Evolutionary conservation across 35 echinoderm and acorn worm species (phyloP).

Genomic region (Strongylocentrotus purpuratus): DNA sequence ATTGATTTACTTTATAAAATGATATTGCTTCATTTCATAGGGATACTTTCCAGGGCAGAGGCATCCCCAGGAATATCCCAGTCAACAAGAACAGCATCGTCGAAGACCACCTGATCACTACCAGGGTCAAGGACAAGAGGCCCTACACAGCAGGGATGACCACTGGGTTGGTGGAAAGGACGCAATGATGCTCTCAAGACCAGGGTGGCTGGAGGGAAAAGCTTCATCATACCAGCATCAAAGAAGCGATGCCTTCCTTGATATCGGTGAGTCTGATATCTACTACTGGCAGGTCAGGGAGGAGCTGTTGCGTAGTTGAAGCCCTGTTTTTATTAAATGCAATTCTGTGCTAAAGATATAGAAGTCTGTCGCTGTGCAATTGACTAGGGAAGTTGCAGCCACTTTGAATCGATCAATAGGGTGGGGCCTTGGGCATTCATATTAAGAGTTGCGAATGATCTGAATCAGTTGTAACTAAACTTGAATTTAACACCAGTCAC

Average conservation of each 20-base stretch:
- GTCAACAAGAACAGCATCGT: background rate
- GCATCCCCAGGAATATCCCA: background rate
- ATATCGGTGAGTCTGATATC: background rate
- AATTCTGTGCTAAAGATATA: too few species aligned
- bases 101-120: background rate
- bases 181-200: background rate
- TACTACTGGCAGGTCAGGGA: too few species aligned
- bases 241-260: background rate
- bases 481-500: too few species aligned
- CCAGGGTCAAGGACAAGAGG: background rate
- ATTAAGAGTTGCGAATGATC: too few species aligned
- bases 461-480: too few species aligned
- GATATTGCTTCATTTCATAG: background rate
- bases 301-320: too few species aligned
- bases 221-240: background rate
- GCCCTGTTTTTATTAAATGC: too few species aligned
- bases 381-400: too few species aligned
- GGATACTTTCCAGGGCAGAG: background rate
- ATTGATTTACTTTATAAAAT: too few species aligned
- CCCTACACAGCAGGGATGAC: background rate
- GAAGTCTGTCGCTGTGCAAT: too few species aligned
- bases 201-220: background rate
- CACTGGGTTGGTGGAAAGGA: background rate
- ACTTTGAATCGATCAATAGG: too few species aligned
- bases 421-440: too few species aligned